Conservation (phyloP, 2,888 invertebrate species). For the Selenia dentaria region DNA sequence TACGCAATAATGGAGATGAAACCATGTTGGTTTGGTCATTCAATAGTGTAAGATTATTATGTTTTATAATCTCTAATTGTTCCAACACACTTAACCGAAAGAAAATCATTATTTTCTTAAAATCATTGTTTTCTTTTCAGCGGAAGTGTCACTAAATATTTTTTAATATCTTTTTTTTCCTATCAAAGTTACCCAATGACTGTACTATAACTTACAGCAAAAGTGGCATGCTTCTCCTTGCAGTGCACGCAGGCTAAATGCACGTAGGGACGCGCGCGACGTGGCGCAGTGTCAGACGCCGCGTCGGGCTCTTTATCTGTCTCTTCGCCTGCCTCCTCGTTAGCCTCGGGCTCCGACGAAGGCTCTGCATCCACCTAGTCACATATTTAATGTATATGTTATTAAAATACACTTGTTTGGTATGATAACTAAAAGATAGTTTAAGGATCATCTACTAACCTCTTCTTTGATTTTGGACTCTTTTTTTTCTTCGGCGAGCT, state of each 20-base stretch:
- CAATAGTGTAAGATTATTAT: too few species aligned
- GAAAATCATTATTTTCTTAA: too few species aligned
- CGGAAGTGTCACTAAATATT: too few species aligned
- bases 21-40: too few species aligned
- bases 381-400: neutral
- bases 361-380: constrained; percentile 61
- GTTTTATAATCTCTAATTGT: too few species aligned
- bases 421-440: too few species aligned
- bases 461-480: constrained; percentile 55
- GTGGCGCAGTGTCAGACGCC: constrained; percentile 79
- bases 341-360: constrained; percentile 71
- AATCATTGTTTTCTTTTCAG: too few species aligned
- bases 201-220: constrained; percentile 78
- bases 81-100: too few species aligned
- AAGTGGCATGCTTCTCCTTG: constrained; percentile 89
- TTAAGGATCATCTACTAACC: too few species aligned
- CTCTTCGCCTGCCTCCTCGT: constrained; percentile 76
- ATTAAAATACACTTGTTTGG: neutral
- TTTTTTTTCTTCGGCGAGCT: constrained; percentile 68
- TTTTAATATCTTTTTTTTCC: too few species aligned
- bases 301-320: constrained; percentile 84
- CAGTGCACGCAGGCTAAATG: constrained; percentile 92
- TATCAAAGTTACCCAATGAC: too few species aligned
- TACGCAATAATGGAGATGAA: too few species aligned
- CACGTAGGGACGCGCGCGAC: constrained; percentile 84